Evolutionary conservation across 2,888 invertebrate genomes (phyloP), one percentile per base, ranked within the genome.

Genomic region (Acrobasis suavella): DNA sequence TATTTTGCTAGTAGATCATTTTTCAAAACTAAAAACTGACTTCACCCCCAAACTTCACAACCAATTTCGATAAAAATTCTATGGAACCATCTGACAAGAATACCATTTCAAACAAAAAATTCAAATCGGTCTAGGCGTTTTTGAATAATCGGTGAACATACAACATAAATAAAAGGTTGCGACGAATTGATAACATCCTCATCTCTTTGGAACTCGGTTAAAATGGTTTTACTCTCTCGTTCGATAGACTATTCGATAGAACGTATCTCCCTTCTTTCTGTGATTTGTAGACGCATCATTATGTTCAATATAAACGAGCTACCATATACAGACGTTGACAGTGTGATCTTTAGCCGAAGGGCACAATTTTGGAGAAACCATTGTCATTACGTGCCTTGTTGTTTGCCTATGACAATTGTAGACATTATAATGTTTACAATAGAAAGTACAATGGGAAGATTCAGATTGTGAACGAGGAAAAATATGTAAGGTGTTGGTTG

Each of bases 331-430:
- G 38, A 12, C 46, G 46, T 46, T 2, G 46, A 14, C 15, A 54
- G 54, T 54, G 54, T 38, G 54, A 54, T 54, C 15, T 54, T 54
- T 38, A 54, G 54, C 54, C 54, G 9, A 38, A 38, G 54, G 54
- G 54, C 38, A 38, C n/a, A n/a, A 52, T 52, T 52, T 52, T 37
- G 16, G 38, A 38, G 54, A 54, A 54, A 54, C 15, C 16, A 37
- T 15, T 15, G 38, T 54, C 37, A 54, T 54, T 54, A 54, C 15
- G 32, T 37, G 37, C 2, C 9, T 37, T 54, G 10, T 54, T 54
- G 54, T 54, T 54, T 38, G 54, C 37, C 38, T 38, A 15, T 9
- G n/a, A 38, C n/a, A 38, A 38, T 37, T 38, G 38, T 38, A 15
- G 9, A n/a, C 9, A 15, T 37, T 9, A n/a, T 14, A 42, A n/a